Conservation (phyloP, 1,140 invertebrate genomes). For the Danaus plexippus region DNA sequence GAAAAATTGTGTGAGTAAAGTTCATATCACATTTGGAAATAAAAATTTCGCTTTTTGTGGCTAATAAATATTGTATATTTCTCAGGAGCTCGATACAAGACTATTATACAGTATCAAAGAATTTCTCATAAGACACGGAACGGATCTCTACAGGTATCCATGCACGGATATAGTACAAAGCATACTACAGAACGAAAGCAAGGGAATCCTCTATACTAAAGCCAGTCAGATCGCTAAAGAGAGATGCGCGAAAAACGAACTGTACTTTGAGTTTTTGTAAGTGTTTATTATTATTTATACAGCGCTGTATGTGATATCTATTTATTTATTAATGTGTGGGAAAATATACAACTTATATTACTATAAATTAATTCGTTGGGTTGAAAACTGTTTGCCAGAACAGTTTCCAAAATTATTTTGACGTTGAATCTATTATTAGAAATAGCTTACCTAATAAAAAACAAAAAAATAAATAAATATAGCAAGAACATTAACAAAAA, state of each 20-base stretch:
- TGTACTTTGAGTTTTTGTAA: slow-evolving; percentile 67
- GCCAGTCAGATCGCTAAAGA: slow-evolving; percentile 41
- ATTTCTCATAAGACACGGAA: slow-evolving; percentile 49
- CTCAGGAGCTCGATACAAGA: slow-evolving; percentile 40
- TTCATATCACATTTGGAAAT: neutral
- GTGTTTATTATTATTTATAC: slow-evolving; percentile 23
- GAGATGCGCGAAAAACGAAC: slow-evolving; percentile 40
- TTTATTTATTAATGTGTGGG: too few species aligned
- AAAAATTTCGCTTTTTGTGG: too few species aligned
- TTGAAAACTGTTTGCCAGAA: too few species aligned
- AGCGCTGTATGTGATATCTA: slow-evolving; percentile 3
- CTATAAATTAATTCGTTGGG: too few species aligned
- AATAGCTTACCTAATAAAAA: too few species aligned
- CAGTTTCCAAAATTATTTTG: too few species aligned
- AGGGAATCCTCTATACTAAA: slow-evolving; percentile 46
- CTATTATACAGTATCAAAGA: slow-evolving; percentile 36
- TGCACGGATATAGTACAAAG: slow-evolving; percentile 56
- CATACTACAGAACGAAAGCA: slow-evolving; percentile 51
- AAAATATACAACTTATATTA: too few species aligned
- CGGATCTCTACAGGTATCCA: slow-evolving; percentile 49
- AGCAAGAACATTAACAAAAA: too few species aligned
- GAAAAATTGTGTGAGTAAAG: slow-evolving; percentile 43
- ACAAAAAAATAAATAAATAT: too few species aligned
- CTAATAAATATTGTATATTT: slow-evolving; percentile 1
- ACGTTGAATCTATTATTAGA: too few species aligned